Conservation (phyloP, 23 tunicate genomes). For the Phallusia fumigata region DNA sequence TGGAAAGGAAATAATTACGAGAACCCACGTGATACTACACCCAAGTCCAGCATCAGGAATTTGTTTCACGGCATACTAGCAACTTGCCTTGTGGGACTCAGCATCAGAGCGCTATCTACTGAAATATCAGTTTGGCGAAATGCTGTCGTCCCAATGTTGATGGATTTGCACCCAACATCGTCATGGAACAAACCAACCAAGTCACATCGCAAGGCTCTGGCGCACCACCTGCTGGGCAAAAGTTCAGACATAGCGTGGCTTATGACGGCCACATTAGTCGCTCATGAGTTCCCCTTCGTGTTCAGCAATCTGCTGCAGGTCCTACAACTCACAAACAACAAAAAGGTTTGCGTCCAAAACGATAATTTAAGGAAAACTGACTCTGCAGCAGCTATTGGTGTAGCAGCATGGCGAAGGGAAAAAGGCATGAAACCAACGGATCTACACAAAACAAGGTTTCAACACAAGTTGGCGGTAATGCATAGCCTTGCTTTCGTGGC, state of each 20-base stretch:
- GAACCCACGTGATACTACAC: no score
- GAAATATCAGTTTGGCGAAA: constrained; percentile 82
- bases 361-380: constrained; percentile 31
- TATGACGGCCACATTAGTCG: constrained; percentile 32
- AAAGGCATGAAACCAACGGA: constrained; percentile 22
- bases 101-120: constrained; percentile 50
- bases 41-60: constrained; percentile 5
- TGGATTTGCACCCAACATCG: constrained; percentile 60
- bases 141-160: constrained; percentile 65
- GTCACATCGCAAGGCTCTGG: constrained; percentile 66
- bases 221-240: constrained; percentile 79
- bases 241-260: constrained; percentile 65
- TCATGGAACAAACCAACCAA: constrained; percentile 39
- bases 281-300: constrained; percentile 63
- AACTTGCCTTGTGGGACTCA: constrained; percentile 26
- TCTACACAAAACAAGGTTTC: neutral
- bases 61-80: constrained; percentile 29
- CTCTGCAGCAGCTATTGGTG: constrained; percentile 46
- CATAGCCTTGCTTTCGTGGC: constrained; percentile 62
- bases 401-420: constrained; percentile 85
- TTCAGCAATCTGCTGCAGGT: constrained; percentile 44
- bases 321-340: constrained; percentile 32
- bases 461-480: constrained; percentile 26
- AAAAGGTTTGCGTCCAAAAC: constrained; percentile 24
- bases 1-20: neutral